Percentiles rank a stretch among this genome's conserved stretches.
Evolutionary conservation across 2,888 invertebrate genomes (phyloP).

Genomic region (Andrena dorsata): DNA sequence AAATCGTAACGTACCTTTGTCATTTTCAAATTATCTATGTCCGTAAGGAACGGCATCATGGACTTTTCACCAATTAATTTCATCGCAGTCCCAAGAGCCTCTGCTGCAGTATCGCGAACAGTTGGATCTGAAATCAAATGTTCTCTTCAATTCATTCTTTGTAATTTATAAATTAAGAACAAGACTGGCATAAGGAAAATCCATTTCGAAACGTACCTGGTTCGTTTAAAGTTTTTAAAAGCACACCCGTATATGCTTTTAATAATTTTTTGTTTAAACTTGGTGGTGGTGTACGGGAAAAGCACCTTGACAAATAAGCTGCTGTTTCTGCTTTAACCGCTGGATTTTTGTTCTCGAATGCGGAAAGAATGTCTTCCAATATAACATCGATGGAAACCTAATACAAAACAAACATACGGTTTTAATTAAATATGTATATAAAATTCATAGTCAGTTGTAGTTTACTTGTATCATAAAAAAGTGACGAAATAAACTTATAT

Average conservation of each 20-base stretch:
- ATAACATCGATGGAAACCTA: constrained; percentile 93
- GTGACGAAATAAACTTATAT: background rate
- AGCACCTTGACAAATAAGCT: constrained; percentile 93
- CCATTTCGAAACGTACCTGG: constrained; percentile 86
- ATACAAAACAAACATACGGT: constrained; percentile 68
- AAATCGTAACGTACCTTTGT: constrained; percentile 87
- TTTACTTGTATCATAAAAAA: background rate
- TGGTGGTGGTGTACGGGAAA: constrained; percentile 92
- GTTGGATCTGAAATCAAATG: constrained; percentile 90
- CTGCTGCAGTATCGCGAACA: constrained; percentile 96
- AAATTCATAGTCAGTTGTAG: no score
- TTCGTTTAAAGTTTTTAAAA: constrained; percentile 92
- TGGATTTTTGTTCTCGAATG: constrained; percentile 96
- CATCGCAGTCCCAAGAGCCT: constrained; percentile 96
- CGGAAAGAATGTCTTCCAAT: constrained; percentile 93
- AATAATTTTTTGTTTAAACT: constrained; percentile 95
- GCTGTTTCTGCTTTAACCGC: constrained; percentile 95
- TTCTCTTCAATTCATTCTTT: background rate
- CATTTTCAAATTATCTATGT: constrained; percentile 96
- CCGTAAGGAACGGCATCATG: constrained; percentile 93
- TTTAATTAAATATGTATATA: constrained; percentile 2
- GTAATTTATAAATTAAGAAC: background rate
- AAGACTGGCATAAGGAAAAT: background rate
- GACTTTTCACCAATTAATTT: constrained; percentile 97
- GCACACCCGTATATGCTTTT: constrained; percentile 91